Conservation (phyloP, 2,797 vertebrate species). For the Sebastes diploproa region DNA sequence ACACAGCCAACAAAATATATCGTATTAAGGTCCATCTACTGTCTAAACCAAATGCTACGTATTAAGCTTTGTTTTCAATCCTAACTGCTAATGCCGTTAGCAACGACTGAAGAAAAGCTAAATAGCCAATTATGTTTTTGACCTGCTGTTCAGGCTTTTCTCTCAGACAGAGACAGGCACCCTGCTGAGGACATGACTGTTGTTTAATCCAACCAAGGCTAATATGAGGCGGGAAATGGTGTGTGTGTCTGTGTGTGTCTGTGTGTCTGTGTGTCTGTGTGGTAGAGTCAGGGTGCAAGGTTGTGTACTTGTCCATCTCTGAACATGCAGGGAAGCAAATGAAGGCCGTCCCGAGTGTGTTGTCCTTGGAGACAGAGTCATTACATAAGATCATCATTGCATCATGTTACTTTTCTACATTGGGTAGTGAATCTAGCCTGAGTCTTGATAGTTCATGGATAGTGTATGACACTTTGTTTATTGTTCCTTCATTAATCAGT, state of each 20-base stretch:
- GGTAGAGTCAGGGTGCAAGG: background rate
- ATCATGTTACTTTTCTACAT: background rate
- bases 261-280: background rate
- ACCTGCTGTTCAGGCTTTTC: slow-evolving; percentile 34
- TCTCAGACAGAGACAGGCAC: slow-evolving; percentile 40
- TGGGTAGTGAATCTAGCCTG: background rate
- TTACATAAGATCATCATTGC: background rate
- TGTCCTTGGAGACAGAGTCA: background rate
- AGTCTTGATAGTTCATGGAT: background rate
- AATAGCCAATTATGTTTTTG: slow-evolving; percentile 37
- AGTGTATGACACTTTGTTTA: background rate
- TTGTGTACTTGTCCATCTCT: background rate
- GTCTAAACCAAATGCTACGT: background rate
- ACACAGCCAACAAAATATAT: background rate
- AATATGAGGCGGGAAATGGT: slow-evolving; percentile 11
- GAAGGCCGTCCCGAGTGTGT: background rate
- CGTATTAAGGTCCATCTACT: background rate
- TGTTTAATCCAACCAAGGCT: slow-evolving; percentile 41
- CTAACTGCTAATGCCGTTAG: background rate
- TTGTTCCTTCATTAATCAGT: background rate
- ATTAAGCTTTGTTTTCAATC: background rate
- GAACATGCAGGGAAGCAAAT: background rate
- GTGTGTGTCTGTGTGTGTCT: slow-evolving; percentile 1
- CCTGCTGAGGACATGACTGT: slow-evolving; percentile 47
- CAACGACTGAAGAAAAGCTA: background rate